Conservation (phyloP, 2,888 invertebrate genomes). For the Ernsta delagoae region DNA sequence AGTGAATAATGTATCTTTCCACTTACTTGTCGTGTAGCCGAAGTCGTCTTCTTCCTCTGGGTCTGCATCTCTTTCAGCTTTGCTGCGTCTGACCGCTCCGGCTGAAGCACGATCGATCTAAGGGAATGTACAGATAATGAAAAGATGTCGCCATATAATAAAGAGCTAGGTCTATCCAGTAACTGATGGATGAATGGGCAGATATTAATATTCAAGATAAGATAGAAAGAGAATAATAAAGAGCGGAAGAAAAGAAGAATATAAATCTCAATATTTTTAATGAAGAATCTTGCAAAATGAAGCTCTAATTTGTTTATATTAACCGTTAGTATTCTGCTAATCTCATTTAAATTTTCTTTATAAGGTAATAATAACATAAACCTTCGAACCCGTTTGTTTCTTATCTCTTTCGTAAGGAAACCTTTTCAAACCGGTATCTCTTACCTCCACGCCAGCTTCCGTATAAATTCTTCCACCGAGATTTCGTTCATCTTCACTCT, state of each 20-base stretch:
- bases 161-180: no score
- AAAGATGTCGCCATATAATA: neutral
- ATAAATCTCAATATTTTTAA: no score
- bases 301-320: no score
- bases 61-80: conserved; percentile 91
- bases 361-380: neutral
- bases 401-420: no score
- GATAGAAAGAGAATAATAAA: no score
- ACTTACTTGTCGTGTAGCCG: conserved; percentile 97
- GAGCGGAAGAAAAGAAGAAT: no score
- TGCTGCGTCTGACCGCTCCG: conserved; percentile 91
- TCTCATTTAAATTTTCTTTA: neutral
- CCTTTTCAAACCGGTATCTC: neutral
- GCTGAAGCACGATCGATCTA: conserved; percentile 96
- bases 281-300: no score
- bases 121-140: conserved; percentile 11
- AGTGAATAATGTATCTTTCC: conserved; percentile 81
- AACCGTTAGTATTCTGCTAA: no score
- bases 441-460: conserved; percentile 89
- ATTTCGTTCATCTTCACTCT: conserved; percentile 91
- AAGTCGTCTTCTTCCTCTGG: conserved; percentile 95
- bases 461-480: conserved; percentile 92
- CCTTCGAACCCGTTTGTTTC: no score
- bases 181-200: no score
- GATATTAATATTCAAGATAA: no score